These are phyloP conservation scores for Calonectris borealis DNA, from an alignment of 2,113 vertebrate species.

Conservation along the genomic window DNA sequence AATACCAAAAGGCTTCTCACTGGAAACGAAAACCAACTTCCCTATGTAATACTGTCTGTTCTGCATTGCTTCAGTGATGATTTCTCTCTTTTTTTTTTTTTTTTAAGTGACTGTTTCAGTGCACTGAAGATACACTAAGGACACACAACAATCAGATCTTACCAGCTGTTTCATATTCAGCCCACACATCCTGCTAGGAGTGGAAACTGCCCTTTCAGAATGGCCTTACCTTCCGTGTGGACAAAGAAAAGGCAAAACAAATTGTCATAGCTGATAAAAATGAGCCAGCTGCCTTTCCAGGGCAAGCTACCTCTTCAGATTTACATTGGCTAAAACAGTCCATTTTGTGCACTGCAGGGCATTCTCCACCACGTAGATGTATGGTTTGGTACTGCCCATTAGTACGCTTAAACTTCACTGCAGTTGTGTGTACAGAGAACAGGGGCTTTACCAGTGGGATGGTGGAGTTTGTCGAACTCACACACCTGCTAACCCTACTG, in stretches of 20 bases:
- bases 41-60: not conserved
- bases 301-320: not conserved
- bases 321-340: not conserved
- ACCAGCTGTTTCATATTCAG: slow-evolving; percentile 1
- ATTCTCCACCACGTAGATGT: not conserved
- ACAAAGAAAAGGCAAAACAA: not conserved
- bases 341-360: not conserved
- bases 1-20: not conserved
- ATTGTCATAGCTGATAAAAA: slow-evolving; percentile 1
- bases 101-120: not conserved
- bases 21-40: not conserved
- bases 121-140: not conserved
- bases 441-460: not conserved
- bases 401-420: not conserved
- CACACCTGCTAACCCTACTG: not conserved
- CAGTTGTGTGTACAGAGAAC: not conserved
- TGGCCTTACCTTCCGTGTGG: not conserved
- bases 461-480: not conserved
- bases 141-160: not conserved
- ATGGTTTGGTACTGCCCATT: not conserved
- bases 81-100: not conserved
- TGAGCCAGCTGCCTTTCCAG: not conserved
- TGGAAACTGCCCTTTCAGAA: slow-evolving; percentile 1
- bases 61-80: not conserved
- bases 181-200: not conserved